Percentiles rank a stretch among this genome's conserved stretches.
Conservation (phyloP, 2,888 invertebrate genomes). For the Muscina levida region DNA sequence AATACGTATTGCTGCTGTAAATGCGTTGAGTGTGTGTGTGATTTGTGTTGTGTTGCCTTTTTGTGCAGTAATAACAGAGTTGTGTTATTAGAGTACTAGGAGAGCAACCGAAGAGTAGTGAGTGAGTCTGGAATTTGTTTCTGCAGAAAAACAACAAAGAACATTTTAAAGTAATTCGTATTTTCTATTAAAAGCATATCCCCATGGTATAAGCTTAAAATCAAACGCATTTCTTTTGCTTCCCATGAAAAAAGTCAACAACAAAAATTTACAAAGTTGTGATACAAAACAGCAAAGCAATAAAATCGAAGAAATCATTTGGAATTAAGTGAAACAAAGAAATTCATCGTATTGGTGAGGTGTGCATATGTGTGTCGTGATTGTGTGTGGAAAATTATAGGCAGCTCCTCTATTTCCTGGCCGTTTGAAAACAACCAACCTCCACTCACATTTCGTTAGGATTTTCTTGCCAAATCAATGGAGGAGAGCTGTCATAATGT, state of each 20-base stretch:
- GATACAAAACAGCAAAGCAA: constrained; percentile 17
- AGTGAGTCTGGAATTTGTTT: constrained; percentile 52
- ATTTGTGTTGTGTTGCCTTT: constrained; percentile 47
- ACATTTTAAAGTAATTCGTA: constrained; percentile 38
- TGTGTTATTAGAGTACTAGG: constrained; percentile 35
- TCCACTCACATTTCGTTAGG: background rate
- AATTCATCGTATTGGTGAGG: constrained; percentile 9
- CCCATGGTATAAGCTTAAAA: no score
- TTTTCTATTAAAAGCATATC: no score
- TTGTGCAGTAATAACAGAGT: constrained; percentile 36
- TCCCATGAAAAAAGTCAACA: background rate
- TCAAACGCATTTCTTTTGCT: constrained; percentile 12
- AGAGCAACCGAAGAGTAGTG: constrained; percentile 40
- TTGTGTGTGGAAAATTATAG: no score
- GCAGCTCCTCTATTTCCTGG: constrained; percentile 10
- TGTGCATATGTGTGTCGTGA: constrained; percentile 2
- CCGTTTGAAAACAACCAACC: background rate
- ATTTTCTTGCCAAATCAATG: background rate
- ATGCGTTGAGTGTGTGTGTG: constrained; percentile 5
- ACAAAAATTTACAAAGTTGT: background rate
- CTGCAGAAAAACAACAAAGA: constrained; percentile 50
- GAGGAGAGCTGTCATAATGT: background rate
- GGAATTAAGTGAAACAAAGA: constrained; percentile 31
- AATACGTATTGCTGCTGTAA: constrained; percentile 15
- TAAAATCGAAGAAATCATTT: background rate